phyloP scores from a whole-genome alignment of 1,140 invertebrate genomes.

The Procambarus virginalis region DNA sequence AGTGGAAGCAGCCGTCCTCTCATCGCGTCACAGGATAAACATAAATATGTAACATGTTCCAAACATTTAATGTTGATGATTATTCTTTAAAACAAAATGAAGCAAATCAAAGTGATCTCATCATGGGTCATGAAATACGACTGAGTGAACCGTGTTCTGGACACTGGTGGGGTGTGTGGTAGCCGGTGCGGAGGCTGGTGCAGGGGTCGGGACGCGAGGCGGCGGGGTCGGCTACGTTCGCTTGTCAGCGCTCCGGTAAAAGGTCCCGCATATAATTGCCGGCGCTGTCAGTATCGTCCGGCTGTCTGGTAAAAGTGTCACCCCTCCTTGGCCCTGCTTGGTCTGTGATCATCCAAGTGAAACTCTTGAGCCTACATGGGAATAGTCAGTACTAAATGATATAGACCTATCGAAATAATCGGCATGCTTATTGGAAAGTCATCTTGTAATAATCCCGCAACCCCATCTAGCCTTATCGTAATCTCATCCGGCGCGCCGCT shows the following conservation, averaged over 20 bases:
- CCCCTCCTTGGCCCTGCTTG: slow-evolving; percentile 3
- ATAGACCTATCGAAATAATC: neutral
- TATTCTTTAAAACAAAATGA: too few species aligned
- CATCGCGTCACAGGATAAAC: too few species aligned
- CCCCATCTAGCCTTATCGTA: slow-evolving; percentile 5
- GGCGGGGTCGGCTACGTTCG: slow-evolving; percentile 42
- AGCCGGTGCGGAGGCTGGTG: neutral
- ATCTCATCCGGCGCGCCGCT: neutral
- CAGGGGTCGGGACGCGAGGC: slow-evolving; percentile 19
- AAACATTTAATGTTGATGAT: too few species aligned
- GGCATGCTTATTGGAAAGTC: neutral
- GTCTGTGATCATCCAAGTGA: slow-evolving; percentile 20
- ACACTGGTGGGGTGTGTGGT: neutral
- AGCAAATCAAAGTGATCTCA: too few species aligned
- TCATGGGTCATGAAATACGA: too few species aligned
- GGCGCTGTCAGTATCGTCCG: slow-evolving; percentile 31
- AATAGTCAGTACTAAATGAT: neutral
- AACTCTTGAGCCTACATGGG: neutral
- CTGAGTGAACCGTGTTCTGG: too few species aligned
- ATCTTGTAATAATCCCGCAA: neutral
- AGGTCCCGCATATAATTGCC: slow-evolving; percentile 46
- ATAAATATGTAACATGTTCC: too few species aligned
- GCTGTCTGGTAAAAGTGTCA: slow-evolving; percentile 40
- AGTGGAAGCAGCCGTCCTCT: too few species aligned
- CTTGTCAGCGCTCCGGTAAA: slow-evolving; percentile 41